Base-by-base conservation (phyloP, 1,140 invertebrate genomes). In the Triops longicaudatus region DNA sequence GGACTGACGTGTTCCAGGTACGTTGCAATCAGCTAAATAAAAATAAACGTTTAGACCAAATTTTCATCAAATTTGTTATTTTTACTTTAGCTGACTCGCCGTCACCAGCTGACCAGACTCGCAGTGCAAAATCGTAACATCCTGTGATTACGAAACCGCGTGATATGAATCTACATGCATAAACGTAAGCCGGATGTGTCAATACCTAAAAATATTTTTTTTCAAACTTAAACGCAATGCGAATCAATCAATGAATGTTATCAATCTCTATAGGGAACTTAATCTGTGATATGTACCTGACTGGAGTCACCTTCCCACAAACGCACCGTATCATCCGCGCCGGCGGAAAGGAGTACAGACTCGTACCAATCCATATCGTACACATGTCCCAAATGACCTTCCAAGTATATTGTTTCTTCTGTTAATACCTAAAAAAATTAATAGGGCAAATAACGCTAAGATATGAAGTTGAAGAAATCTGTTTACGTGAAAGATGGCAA, bases 101-200 rank as follows among this genome's bases (percentile, higher is more conserved):
- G 14, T 43, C 26, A 50, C 63, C 31, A 14, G 44, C 26, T 11
- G 43, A 43, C 74, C 74, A 75, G 14, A 75, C 7, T 28, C 74
- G 74, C 17, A 75, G 43, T 4, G 28, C 17, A 26, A 28, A 63
- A 75, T 75, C 74, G 26, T 17, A 75, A 44, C 74, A 75, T 22
- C 74, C 74, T 22, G 74, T 75, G 42, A 75, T 42, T 5, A 75
- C 41, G 22, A 43, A 63, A 44, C 28, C 26, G n/a, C 22, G 28
- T 2, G 43, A 43, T 14, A 26, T 22, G 26, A 75, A 75, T 12
- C 41, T 43, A 22, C 42, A 43, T 10, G 31, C 27, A 11, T 75
- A 75, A 26, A 75, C 74, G n/a, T 75, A 75, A 63, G 74, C 74
- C 12, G 74, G 74, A 75, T 75, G 74, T n/a, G 74, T 14, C 9